Evolutionary conservation across 2,888 invertebrate species (phyloP).

Genomic region (Cheilosia scutellata): DNA sequence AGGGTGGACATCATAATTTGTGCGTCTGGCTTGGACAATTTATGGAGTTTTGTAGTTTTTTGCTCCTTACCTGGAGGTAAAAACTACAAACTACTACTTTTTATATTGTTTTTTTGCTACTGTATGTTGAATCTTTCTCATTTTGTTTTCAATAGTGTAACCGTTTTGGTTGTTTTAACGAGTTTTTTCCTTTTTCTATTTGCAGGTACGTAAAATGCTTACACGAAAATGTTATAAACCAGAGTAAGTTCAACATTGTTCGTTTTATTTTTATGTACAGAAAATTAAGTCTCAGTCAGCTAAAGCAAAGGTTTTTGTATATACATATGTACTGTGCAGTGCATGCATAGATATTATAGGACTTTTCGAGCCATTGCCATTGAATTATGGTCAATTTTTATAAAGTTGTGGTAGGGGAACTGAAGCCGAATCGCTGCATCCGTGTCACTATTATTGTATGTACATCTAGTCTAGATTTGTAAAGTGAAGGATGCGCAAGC

Average conservation of each 20-base stretch:
- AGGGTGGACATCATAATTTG: constrained; percentile 77
- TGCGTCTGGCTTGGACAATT: constrained; percentile 77
- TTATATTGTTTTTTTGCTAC: constrained; percentile 37
- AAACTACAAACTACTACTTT: no score
- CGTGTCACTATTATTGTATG: no score
- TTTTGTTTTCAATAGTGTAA: constrained; percentile 24
- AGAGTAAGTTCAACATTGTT: constrained; percentile 7
- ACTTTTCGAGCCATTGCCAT: no score
- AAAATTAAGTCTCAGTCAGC: background rate
- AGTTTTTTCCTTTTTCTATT: constrained; percentile 29
- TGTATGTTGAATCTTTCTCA: background rate
- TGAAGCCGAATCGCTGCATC: no score
- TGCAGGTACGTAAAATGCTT: constrained; percentile 50
- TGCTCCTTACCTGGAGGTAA: constrained; percentile 46
- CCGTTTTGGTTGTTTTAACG: constrained; percentile 22
- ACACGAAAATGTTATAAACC: background rate
- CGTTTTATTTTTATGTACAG: background rate
- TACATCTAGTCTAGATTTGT: no score
- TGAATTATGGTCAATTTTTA: no score
- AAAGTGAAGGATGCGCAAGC: no score
- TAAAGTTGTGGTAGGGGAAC: no score
- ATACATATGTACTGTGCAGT: background rate
- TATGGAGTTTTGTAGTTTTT: constrained; percentile 67
- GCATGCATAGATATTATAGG: background rate
- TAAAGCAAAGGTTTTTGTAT: background rate